Conservation (phyloP, 1,140 invertebrate genomes). For the Calosoma granatense region DNA sequence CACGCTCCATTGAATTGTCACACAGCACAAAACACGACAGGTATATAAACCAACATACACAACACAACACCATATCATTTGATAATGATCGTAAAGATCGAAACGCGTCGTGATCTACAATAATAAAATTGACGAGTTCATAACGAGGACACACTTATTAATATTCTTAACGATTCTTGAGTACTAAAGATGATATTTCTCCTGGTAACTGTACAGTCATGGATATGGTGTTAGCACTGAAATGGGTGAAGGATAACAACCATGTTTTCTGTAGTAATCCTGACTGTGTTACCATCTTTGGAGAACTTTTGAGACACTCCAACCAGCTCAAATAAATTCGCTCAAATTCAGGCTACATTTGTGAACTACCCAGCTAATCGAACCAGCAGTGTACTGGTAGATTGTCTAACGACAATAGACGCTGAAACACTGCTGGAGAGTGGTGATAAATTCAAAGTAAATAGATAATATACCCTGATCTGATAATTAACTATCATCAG, state of each 20-base stretch:
- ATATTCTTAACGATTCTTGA: slow-evolving; percentile 25
- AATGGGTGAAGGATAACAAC: slow-evolving; percentile 48
- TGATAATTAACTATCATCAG: too few relatives aligned
- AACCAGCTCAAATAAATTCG: not conserved
- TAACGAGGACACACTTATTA: too few relatives aligned
- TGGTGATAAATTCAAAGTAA: not conserved
- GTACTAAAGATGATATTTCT: slow-evolving; percentile 31
- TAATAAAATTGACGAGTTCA: too few relatives aligned
- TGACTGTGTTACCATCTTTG: slow-evolving; percentile 36
- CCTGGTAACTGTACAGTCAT: slow-evolving; percentile 52
- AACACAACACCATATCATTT: too few relatives aligned
- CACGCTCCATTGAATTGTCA: too few relatives aligned
- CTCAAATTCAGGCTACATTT: not conserved
- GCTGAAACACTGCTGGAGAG: not conserved
- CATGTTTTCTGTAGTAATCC: slow-evolving; percentile 39
- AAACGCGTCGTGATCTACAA: too few relatives aligned
- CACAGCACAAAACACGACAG: too few relatives aligned
- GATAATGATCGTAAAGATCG: too few relatives aligned
- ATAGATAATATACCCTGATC: too few relatives aligned
- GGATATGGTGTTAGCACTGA: slow-evolving; percentile 46
- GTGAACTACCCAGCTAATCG: not conserved
- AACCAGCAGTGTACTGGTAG: not conserved
- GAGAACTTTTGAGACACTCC: slow-evolving; percentile 29
- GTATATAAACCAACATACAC: too few relatives aligned
- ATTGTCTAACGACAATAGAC: not conserved